Percentiles rank a stretch among this genome's conserved stretches.
Evolutionary conservation across 2,113 vertebrate genomes (phyloP).

Genomic region (Apus apus): DNA sequence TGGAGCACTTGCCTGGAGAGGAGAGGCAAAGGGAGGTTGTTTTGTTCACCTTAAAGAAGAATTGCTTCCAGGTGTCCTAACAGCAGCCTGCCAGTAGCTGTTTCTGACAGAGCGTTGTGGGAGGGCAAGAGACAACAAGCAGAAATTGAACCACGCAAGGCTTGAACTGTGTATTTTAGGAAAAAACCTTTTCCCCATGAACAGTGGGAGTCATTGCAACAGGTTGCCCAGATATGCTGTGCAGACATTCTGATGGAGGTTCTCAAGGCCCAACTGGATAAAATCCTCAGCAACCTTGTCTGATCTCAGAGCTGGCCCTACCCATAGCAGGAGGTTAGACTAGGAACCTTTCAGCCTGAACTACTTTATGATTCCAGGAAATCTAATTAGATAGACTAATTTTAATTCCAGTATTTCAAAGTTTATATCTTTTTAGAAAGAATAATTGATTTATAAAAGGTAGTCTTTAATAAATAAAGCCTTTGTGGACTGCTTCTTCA

Average conservation of each 20-base stretch:
- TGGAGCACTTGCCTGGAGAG: background rate
- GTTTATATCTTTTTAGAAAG: background rate
- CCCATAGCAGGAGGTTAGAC: background rate
- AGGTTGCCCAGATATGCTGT: background rate
- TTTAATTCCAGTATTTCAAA: background rate
- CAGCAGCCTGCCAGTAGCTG: background rate
- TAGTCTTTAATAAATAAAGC: background rate
- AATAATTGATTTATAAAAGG: background rate
- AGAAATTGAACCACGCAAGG: background rate
- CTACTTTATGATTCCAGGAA: background rate
- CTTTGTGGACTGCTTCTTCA: background rate
- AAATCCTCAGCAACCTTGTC: background rate
- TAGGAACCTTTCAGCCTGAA: background rate
- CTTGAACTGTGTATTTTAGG: background rate
- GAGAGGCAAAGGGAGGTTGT: background rate
- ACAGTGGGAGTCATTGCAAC: background rate
- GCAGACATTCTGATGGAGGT: background rate
- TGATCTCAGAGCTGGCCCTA: background rate
- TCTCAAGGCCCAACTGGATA: background rate
- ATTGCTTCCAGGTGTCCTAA: background rate
- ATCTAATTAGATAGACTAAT: background rate
- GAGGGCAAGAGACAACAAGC: background rate
- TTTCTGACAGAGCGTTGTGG: background rate
- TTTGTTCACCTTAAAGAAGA: background rate
- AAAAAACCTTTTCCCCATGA: background rate